These are phyloP conservation scores for Phenacoccus solenopsis DNA, from an alignment of 1,140 invertebrate genomes.

Conservation along the genomic window DNA sequence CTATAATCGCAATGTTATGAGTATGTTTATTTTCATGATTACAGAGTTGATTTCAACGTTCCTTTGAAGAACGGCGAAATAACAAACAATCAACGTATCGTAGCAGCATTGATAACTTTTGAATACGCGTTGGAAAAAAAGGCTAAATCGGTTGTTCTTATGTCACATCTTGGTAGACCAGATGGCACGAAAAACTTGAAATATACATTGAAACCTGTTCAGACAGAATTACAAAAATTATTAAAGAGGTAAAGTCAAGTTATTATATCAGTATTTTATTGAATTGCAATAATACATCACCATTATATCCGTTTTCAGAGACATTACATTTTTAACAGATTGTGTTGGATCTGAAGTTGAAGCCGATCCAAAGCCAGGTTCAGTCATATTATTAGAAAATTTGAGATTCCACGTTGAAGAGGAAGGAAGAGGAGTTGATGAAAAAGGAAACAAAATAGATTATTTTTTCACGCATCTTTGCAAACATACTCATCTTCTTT, in stretches of 20 bases:
- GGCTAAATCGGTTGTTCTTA: constrained; percentile 89
- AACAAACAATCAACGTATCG: constrained; percentile 95
- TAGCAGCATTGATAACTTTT: constrained; percentile 86
- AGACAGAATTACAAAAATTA: constrained; percentile 76
- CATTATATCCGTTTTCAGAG: constrained; percentile 39
- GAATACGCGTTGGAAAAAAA: constrained; percentile 88
- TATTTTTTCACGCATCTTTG: not conserved
- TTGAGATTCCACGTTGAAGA: constrained; percentile 94
- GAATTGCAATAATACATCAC: not conserved
- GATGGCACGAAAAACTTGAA: constrained; percentile 78
- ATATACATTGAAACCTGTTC: constrained; percentile 84
- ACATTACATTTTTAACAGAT: constrained; percentile 79
- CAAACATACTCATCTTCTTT: not conserved
- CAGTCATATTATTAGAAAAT: constrained; percentile 92
- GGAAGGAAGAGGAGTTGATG: constrained; percentile 94
- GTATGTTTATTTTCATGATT: too few species aligned
- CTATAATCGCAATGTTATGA: too few species aligned
- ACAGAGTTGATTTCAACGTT: constrained; percentile 98
- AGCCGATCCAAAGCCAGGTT: constrained; percentile 70
- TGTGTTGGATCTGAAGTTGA: constrained; percentile 91
- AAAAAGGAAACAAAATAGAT: constrained; percentile 67
- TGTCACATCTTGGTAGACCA: constrained; percentile 94
- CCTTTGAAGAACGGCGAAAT: constrained; percentile 82
- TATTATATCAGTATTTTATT: too few species aligned
- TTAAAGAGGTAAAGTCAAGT: constrained; percentile 70